Conservation (phyloP, 1,140 invertebrate species). For the Manduca sexta region DNA sequence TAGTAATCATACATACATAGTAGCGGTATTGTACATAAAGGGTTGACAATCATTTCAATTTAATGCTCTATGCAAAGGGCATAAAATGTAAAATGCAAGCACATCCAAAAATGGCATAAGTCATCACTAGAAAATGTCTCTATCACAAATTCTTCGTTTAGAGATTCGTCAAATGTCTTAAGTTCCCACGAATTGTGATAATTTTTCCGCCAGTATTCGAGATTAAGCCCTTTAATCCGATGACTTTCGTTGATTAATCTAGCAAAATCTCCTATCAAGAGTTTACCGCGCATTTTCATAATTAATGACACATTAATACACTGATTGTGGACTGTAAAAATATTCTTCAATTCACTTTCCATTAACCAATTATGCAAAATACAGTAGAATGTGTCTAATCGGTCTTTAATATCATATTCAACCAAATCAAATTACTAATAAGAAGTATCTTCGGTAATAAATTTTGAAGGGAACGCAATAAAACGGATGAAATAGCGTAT, state of each 20-base stretch:
- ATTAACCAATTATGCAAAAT: slow-evolving; percentile 43
- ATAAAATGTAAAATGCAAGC: too few species aligned
- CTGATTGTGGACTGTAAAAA: not conserved
- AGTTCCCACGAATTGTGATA: too few species aligned
- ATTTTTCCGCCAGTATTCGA: too few species aligned
- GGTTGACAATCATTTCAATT: too few species aligned
- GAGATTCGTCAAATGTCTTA: too few species aligned
- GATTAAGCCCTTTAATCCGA: too few species aligned
- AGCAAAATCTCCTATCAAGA: not conserved
- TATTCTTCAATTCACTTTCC: slow-evolving; percentile 17
- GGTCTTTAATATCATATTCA: slow-evolving; percentile 52
- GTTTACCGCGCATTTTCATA: not conserved
- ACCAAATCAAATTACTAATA: slow-evolving; percentile 54
- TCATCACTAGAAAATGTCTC: too few species aligned
- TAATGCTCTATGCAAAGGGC: too few species aligned
- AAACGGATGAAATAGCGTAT: slow-evolving; percentile 59
- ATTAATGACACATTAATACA: not conserved
- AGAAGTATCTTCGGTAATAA: slow-evolving; percentile 44
- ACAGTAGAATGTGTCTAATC: slow-evolving; percentile 45
- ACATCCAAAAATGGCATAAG: too few species aligned
- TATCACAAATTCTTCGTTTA: too few species aligned
- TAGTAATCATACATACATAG: not conserved
- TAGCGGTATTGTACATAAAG: not conserved
- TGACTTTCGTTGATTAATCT: not conserved
- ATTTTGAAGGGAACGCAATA: slow-evolving; percentile 48